Conservation (phyloP, 2,113 vertebrate species). For the Oncorhynchus tshawytscha region DNA sequence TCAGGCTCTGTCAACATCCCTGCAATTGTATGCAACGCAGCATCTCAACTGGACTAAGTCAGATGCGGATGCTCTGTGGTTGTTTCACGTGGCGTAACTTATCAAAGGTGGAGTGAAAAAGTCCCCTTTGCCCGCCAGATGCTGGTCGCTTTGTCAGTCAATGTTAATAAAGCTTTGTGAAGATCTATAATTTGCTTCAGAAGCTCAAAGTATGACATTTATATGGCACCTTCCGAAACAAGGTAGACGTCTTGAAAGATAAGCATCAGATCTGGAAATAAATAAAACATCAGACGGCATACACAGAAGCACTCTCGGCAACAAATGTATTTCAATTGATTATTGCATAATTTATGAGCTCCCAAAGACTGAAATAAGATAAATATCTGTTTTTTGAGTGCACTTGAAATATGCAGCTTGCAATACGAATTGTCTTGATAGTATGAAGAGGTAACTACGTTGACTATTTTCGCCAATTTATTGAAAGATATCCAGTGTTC, state of each 20-base stretch:
- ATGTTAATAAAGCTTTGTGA: slow-evolving; percentile 53
- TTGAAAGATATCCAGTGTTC: no score
- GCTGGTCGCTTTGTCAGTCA: slow-evolving; percentile 50
- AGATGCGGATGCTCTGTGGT: slow-evolving; percentile 18
- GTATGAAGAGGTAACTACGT: no score
- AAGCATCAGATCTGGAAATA: slow-evolving; percentile 18
- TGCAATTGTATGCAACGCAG: slow-evolving; percentile 44
- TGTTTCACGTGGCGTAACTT: slow-evolving; percentile 9
- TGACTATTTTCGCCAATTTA: no score
- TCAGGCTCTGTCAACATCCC: slow-evolving; percentile 36
- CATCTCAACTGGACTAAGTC: slow-evolving; percentile 34
- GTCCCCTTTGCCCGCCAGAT: slow-evolving; percentile 53
- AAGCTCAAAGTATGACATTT: slow-evolving; percentile 28
- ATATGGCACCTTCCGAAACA: slow-evolving; percentile 19
- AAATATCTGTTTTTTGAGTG: no score
- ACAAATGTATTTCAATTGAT: slow-evolving; percentile 35
- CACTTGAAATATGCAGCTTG: no score
- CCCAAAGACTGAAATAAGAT: no score
- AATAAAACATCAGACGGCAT: slow-evolving; percentile 33
- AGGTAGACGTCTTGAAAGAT: slow-evolving; percentile 10
- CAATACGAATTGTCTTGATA: no score
- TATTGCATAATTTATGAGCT: slow-evolving; percentile 33
- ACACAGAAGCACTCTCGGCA: slow-evolving; percentile 31
- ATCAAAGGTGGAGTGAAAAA: slow-evolving; percentile 22
- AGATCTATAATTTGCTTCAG: slow-evolving; percentile 21